phyloP scores from a whole-genome alignment of 1,140 invertebrate species.

The Eupristina koningsbergeri region DNA sequence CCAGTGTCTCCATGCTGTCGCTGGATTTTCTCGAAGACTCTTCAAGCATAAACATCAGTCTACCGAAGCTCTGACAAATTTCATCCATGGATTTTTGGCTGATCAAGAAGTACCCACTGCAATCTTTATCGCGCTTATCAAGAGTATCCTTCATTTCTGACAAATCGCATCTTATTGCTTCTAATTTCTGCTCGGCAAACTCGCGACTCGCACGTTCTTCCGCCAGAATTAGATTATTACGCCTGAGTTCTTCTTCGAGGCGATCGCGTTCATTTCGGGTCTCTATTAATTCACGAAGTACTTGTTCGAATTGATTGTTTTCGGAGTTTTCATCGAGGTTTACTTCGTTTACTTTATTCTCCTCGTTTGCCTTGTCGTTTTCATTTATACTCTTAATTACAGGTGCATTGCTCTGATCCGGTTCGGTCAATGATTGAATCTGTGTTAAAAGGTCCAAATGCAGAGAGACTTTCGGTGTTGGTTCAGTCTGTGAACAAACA shows the following conservation, averaged over 20 bases:
- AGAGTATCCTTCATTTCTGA: constrained; percentile 60
- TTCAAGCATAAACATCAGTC: constrained; percentile 62
- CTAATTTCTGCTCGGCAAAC: constrained; percentile 61
- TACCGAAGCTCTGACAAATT: constrained; percentile 63
- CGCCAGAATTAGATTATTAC: constrained; percentile 51
- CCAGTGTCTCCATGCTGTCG: constrained; percentile 8
- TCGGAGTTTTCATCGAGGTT: constrained; percentile 35
- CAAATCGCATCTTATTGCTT: constrained; percentile 57
- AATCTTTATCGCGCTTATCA: constrained; percentile 61
- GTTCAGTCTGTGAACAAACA: not conserved
- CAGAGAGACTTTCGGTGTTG: constrained; percentile 47
- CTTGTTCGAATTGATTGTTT: constrained; percentile 7
- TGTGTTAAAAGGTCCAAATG: constrained; percentile 65
- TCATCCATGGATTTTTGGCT: constrained; percentile 66
- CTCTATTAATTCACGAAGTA: constrained; percentile 22
- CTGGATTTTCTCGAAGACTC: constrained; percentile 42
- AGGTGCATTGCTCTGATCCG: not conserved
- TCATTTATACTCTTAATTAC: constrained; percentile 1
- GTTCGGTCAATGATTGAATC: constrained; percentile 52
- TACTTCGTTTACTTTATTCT: not conserved
- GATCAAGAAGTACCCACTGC: constrained; percentile 61
- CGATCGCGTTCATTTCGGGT: constrained; percentile 53
- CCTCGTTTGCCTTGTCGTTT: not conserved
- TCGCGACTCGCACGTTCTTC: constrained; percentile 63
- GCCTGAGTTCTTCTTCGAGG: constrained; percentile 52